Conservation (phyloP, 1,140 invertebrate genomes). For the Bombus huntii region DNA sequence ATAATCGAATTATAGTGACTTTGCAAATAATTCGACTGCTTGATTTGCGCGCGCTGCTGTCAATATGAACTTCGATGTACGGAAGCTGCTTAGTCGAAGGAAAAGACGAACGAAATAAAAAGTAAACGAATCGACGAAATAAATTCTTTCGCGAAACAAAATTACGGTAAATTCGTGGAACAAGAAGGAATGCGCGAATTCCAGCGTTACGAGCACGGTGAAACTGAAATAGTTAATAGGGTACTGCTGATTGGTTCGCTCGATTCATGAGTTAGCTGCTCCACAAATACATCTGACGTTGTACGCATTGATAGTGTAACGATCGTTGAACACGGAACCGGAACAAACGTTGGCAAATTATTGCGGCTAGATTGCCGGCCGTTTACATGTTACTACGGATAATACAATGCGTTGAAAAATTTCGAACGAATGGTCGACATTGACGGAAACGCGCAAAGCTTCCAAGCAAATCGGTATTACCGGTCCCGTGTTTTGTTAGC, state of each 20-base stretch:
- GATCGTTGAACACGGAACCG: conserved; percentile 34
- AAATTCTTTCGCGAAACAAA: conserved; percentile 37
- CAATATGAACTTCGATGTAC: too few species aligned
- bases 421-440: conserved; percentile 18
- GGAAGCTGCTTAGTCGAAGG: too few species aligned
- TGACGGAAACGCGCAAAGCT: neutral
- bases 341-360: conserved; percentile 36
- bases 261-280: conserved; percentile 40
- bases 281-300: conserved; percentile 18
- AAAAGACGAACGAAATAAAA: neutral
- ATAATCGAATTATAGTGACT: too few species aligned
- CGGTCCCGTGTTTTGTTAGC: neutral
- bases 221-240: conserved; percentile 42
- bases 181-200: conserved; percentile 34
- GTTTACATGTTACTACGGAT: conserved; percentile 24
- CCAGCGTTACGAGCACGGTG: conserved; percentile 14
- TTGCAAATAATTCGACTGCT: neutral
- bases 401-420: conserved; percentile 35
- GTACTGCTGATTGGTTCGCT: conserved; percentile 28
- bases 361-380: conserved; percentile 11
- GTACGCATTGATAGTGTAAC: conserved; percentile 33
- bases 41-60: too few species aligned
- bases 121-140: conserved; percentile 14
- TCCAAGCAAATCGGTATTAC: conserved; percentile 2
- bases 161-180: conserved; percentile 32